Conservation (phyloP, 2,797 vertebrate genomes). For the Lutra lutra region DNA sequence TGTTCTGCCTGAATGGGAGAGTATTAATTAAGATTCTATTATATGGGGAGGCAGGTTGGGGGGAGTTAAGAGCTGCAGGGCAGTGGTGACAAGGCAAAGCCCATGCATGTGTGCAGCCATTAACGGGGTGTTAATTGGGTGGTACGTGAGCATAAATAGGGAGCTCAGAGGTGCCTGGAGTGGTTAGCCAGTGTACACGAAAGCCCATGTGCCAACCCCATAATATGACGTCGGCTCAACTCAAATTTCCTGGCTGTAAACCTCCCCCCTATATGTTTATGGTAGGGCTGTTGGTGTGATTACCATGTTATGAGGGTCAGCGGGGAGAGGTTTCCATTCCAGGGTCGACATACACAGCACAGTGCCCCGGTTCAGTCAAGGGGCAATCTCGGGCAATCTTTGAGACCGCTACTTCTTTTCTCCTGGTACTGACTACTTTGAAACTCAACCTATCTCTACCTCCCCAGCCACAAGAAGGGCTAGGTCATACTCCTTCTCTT, state of each 20-base stretch:
- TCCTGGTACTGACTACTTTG: not conserved
- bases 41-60: constrained; percentile 10
- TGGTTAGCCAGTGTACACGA: not conserved
- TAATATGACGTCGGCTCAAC: not conserved
- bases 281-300: not conserved
- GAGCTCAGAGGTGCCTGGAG: not conserved
- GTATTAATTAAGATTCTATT: constrained; percentile 70
- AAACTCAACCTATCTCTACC: not conserved
- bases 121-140: constrained; percentile 66
- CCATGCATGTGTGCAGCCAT: not conserved
- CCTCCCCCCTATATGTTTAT: not conserved
- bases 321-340: not conserved
- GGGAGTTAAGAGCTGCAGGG: constrained; percentile 31
- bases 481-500: not conserved
- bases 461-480: not conserved
- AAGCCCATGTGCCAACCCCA: not conserved
- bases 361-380: not conserved
- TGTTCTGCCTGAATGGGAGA: not conserved
- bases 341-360: rapidly evolving
- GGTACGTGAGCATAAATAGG: not conserved
- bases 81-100: constrained; percentile 11
- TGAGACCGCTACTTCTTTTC: not conserved
- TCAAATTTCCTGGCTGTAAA: not conserved
- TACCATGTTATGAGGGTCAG: not conserved
- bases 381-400: too few relatives aligned